Base-by-base conservation (phyloP, 2,113 vertebrate genomes). In the Pluvianellus socialis region DNA sequence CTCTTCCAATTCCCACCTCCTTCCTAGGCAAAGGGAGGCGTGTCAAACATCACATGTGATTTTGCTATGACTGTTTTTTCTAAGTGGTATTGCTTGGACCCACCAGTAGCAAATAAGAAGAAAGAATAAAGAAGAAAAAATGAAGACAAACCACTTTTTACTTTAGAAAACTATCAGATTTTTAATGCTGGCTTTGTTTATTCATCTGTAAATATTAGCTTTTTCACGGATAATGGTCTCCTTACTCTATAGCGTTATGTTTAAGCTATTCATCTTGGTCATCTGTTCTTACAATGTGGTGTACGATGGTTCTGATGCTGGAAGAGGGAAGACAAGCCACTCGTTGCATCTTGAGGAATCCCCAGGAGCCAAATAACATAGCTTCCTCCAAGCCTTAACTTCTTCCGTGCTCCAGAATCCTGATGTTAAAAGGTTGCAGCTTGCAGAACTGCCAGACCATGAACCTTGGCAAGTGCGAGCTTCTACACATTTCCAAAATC, bases 381-480 rank as follows among this genome's bases (percentile, higher is more conserved):
- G 6, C 28, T 91, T 9, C 23, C 44, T 87, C 47, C 59, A 63
- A 79, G 40, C 18, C 30, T 50, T 75, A 88, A 79, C 42, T 47
- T 26, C 45, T 56, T 65, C 72, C 58, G 28, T 84, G 32, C 86
- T 85, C 49, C 27, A 28, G 66, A 65, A 45, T 38, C 30, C 38
- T 79, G 49, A 47, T 76, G 71, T 82, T 52, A 81, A 75, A 81
- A 86, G 58, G 72, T 7, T 76, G 21, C 16, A 49, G 74, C 49
- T 88, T 92, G 70, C 62, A 82, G 74, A 88, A n/a, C 71, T 96
- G 66, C 93, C 77, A 95, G 90, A 79, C 75, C 79, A 35, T 86
- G 75, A 93, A 49, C 53, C 85, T 96, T 90, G 93, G 71, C 84
- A 94, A 86, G 35, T 38, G 8, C 2, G 13, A 88, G 22, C n/a